Evolutionary conservation across 2,888 invertebrate species (phyloP).

Genomic region (Linnaemya vulpina): DNA sequence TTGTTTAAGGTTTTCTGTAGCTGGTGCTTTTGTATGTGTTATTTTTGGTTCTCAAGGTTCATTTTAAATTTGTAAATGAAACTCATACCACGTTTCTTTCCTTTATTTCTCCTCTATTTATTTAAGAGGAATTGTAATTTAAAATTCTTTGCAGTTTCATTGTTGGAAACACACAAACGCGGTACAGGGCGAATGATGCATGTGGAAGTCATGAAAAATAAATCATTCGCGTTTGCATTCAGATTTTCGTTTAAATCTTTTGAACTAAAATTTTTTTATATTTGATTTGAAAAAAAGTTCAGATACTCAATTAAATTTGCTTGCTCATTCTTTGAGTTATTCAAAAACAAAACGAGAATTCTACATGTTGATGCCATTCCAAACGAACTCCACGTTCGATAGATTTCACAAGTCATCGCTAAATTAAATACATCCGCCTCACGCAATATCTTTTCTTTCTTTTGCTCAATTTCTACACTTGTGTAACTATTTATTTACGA

Average conservation of each 20-base stretch:
- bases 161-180: background rate
- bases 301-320: no score
- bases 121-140: constrained; percentile 8
- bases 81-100: background rate
- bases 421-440: no score
- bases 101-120: background rate
- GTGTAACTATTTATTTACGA: no score
- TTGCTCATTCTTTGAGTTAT: no score
- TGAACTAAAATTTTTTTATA: no score
- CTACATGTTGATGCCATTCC: no score
- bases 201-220: background rate
- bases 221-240: constrained; percentile 6
- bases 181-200: constrained; percentile 7
- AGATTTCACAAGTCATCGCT: no score
- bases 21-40: background rate
- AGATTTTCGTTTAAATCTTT: background rate
- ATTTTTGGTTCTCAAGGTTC: constrained; percentile 39
- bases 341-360: no score
- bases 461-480: no score
- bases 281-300: no score
- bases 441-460: no score
- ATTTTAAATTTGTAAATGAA: background rate
- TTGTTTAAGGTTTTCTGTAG: constrained; percentile 33
- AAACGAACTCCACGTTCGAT: no score
- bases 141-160: constrained; percentile 7